Conservation (phyloP, 2,113 vertebrate species). For the Cyprinus carpio region DNA sequence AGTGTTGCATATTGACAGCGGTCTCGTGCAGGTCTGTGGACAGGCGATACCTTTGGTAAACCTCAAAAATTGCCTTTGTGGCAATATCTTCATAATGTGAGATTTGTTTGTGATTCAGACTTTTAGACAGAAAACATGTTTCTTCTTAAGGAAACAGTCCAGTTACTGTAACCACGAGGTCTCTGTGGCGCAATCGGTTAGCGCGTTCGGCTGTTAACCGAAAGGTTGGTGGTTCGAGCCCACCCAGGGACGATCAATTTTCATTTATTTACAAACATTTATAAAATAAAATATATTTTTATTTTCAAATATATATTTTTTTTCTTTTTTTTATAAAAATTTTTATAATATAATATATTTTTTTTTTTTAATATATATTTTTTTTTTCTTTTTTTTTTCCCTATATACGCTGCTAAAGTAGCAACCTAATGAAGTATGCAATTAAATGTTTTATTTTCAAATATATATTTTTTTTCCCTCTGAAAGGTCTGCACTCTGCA, state of each 20-base stretch:
- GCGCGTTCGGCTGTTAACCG: slow-evolving; percentile 67
- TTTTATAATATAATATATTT: too few relatives aligned
- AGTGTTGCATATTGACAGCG: not conserved
- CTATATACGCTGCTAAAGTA: not conserved
- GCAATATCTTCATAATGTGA: not conserved
- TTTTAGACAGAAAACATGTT: not conserved
- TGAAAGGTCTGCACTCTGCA: not conserved
- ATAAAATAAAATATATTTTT: too few relatives aligned
- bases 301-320: too few relatives aligned
- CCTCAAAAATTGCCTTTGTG: not conserved
- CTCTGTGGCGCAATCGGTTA: slow-evolving; percentile 66
- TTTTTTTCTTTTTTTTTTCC: too few relatives aligned
- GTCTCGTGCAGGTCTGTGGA: not conserved
- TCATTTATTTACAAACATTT: not conserved
- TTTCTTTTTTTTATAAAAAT: too few relatives aligned
- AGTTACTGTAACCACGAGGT: not conserved
- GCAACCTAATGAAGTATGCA: not conserved
- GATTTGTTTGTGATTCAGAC: not conserved
- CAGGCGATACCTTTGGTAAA: not conserved
- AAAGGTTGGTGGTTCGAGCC: slow-evolving; percentile 68
- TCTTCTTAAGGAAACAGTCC: not conserved
- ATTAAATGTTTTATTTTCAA: too few relatives aligned
- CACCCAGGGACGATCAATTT: slow-evolving; percentile 57
- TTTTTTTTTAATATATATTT: slow-evolving; percentile 5
- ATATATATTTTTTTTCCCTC: too few relatives aligned